phyloP scores from a whole-genome alignment of 2,113 vertebrate species.

The Delphinus delphis region DNA sequence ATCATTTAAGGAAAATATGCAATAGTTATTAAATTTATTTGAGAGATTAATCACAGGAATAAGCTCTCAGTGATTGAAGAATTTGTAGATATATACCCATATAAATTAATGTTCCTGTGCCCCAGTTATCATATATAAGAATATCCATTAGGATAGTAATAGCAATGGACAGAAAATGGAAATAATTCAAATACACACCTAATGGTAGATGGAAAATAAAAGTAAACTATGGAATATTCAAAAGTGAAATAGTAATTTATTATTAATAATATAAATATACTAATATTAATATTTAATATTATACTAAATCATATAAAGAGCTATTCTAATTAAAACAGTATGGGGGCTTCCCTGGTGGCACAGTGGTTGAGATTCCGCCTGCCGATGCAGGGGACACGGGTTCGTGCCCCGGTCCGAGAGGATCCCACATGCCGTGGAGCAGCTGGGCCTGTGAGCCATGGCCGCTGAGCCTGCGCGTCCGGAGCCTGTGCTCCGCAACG shows the following conservation, averaged over 20 bases:
- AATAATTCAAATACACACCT: background rate
- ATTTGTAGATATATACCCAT: background rate
- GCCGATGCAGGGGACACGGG: too few relatives aligned
- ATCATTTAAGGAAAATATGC: background rate
- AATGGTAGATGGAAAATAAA: background rate
- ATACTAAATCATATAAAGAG: background rate
- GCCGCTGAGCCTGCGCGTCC: too few relatives aligned
- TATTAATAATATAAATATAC: background rate
- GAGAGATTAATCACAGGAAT: background rate
- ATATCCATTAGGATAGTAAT: background rate
- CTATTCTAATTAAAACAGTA: background rate
- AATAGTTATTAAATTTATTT: background rate
- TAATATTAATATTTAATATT: background rate
- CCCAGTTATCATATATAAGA: background rate
- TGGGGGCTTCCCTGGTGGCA: background rate
- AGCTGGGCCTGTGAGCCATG: too few relatives aligned
- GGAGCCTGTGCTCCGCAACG: too few relatives aligned
- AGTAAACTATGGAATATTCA: background rate
- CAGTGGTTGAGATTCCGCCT: too few relatives aligned
- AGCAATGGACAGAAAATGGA: background rate
- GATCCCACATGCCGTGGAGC: too few relatives aligned
- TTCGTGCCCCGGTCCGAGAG: too few relatives aligned
- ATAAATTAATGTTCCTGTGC: background rate
- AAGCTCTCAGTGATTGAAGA: background rate
- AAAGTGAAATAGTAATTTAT: background rate